Base-by-base conservation (phyloP, 2,888 invertebrate genomes). In the Apocheima hispidaria region DNA sequence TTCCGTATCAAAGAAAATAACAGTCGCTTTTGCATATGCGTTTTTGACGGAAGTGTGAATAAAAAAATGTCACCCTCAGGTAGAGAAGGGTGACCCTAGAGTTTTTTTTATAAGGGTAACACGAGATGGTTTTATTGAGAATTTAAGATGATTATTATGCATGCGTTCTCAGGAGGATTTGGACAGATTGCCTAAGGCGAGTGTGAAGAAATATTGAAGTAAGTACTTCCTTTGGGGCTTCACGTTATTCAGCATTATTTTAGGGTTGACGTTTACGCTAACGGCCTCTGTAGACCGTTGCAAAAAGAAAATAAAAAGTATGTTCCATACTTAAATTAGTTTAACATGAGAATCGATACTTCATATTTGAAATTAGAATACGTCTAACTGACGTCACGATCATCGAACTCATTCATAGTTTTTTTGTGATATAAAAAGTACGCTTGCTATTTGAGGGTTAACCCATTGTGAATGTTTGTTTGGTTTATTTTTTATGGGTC, bases 1-100 rank as follows among this genome's bases (percentile, higher is more conserved):
- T 92, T 91, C 91, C 91, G 90, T 85, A 89, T 90, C 90, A 89
- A 92, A 91, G 92, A 88, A 89, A 91, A 87, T 87, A 88, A 88
- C 86, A 87, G 83, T 87, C 83, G 86, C 88, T 91, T 92, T 92
- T 92, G 92, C 92, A 92, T 92, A 90, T 84, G 84, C 83, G 78
- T 84, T 83, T 83, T 83, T 85, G 89, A 84, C 88, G 90, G 91
- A 92, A 91, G 91, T 91, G 89, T 91, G 88, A 90, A 91, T 88
- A 87, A 91, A 91, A n/a, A 92, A 91, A 88, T 85, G 86, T 88
- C 88, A 86, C 91, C 92, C 92, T 83, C 88, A 90, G 90, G 89
- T 88, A 87, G 74, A 57, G 48, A 75, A 87, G 84, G 91, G 90
- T 89, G 84, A 86, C 88, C 90, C 86, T 68, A 82, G 77, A 70